phyloP scores from a whole-genome alignment of 2,797 vertebrate genomes.

The Helarctos malayanus region DNA sequence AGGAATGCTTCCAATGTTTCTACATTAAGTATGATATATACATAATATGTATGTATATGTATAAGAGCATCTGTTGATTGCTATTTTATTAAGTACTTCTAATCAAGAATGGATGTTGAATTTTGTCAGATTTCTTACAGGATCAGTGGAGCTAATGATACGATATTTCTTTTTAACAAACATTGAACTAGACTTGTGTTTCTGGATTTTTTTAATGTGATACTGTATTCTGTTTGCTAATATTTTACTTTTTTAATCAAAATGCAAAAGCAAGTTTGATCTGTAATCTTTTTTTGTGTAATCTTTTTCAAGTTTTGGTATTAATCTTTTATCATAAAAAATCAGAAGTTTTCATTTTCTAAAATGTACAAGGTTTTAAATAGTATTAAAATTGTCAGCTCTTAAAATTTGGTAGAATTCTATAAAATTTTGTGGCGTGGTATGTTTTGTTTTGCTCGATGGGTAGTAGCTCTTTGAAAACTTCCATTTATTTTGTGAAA shows the following conservation, averaged over 20 bases:
- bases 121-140: slow-evolving; percentile 61
- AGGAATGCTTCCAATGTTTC: slow-evolving; percentile 1
- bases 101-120: slow-evolving; percentile 27
- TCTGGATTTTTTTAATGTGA: slow-evolving; percentile 39
- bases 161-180: slow-evolving; percentile 40
- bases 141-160: not conserved
- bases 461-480: not conserved
- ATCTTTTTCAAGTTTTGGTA: slow-evolving; percentile 47
- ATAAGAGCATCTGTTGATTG: slow-evolving; percentile 9
- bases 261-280: slow-evolving; percentile 46
- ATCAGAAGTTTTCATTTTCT: slow-evolving; percentile 29
- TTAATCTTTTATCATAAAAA: slow-evolving; percentile 12
- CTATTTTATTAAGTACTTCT: slow-evolving; percentile 47
- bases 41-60: not conserved
- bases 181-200: not conserved
- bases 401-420: slow-evolving; percentile 14
- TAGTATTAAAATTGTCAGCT: slow-evolving; percentile 25
- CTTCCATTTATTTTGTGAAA: slow-evolving; percentile 31
- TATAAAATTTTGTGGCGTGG: not conserved
- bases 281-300: not conserved
- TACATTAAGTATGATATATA: not conserved
- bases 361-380: slow-evolving; percentile 47
- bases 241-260: slow-evolving; percentile 52
- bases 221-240: not conserved
- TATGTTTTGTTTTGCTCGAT: not conserved